Evolutionary conservation across 37 sponge, comb jelly and placozoan genomes (phyloP), one percentile per base, ranked within the genome.

Genomic region (Spongilla lacustris): DNA sequence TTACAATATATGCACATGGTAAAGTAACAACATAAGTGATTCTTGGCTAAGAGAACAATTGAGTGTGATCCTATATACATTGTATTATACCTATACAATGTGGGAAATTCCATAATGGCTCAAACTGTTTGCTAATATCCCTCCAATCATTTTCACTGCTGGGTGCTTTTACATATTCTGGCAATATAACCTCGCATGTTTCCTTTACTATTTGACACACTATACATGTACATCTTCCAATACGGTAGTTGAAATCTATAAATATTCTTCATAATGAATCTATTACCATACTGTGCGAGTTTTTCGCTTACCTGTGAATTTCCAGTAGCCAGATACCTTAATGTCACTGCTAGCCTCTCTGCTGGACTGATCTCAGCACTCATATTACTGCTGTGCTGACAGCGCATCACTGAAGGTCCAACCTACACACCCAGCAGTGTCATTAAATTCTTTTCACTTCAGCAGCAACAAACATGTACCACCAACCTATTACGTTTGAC

Each of bases 321-420:
- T 35, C 78, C 84, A 78, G 89, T 89, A 68, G 84, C 84, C 24
- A 80, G 24, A 69, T 67, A 86, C 31, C 71, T 68, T 36, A 89
- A 46, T 38, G 89, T 89, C 48, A 89, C 25, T 50, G 84, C 89
- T 11, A 89, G 76, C 28, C 84, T 83, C 38, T 84, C 89, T 22
- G 83, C 89, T 35, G 76, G 58, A 58, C 1, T 58, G 58, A 58
- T 58, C 58, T 58, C 58, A 19, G 58, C 58, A 58, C 58, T 8
- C 19, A 58, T 58, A 14, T 58, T 58, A 58, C 58, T 58, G 58
- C 21, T 58, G 58, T 41, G 11, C 19, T 17, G 19, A 10, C 58
- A 17, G 19, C 14, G 58, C 58, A 1, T 58, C 58, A 58, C 14
- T 58, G 21, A 58, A 58, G 58, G 58, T 58, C 58, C 58, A 58